Conservation (phyloP, 2,113 vertebrate genomes). For the Asarcornis scutulata region DNA sequence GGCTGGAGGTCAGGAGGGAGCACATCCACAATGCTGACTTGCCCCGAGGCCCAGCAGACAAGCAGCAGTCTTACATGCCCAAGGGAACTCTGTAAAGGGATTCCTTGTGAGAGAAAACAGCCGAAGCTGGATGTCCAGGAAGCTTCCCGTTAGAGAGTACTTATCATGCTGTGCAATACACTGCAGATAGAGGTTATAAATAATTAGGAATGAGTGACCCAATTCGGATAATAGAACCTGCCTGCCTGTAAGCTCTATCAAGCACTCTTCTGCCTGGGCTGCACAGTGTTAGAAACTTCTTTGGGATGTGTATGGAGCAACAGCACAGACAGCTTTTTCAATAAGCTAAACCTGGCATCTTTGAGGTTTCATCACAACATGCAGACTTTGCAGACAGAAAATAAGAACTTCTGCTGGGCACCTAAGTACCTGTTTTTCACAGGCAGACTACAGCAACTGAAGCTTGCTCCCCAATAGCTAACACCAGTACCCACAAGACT, state of each 20-base stretch:
- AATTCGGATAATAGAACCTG: not conserved
- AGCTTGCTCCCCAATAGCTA: not conserved
- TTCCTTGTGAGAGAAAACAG: constrained; percentile 6
- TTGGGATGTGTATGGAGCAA: not conserved
- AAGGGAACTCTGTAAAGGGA: not conserved
- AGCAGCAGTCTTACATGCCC: not conserved
- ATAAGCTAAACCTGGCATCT: not conserved
- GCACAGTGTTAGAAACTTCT: not conserved
- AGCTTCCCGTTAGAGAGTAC: not conserved
- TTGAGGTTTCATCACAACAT: not conserved
- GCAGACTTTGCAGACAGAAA: not conserved
- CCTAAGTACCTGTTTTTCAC: not conserved
- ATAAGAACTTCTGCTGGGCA: not conserved
- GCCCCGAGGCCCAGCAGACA: not conserved
- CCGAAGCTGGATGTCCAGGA: not conserved
- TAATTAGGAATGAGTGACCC: constrained; percentile 55
- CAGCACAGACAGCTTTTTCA: not conserved
- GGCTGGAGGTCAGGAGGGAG: constrained; percentile 54
- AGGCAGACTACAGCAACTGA: not conserved
- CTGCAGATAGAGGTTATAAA: constrained; percentile 18
- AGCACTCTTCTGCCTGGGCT: not conserved
- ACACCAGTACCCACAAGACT: constrained; percentile 31
- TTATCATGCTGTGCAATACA: not conserved
- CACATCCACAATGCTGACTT: not conserved
- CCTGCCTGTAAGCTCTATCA: not conserved